These are phyloP conservation scores for Caenorhabditis sulstoni DNA, from an alignment of 2,888 invertebrate species.

Conservation along the genomic window DNA sequence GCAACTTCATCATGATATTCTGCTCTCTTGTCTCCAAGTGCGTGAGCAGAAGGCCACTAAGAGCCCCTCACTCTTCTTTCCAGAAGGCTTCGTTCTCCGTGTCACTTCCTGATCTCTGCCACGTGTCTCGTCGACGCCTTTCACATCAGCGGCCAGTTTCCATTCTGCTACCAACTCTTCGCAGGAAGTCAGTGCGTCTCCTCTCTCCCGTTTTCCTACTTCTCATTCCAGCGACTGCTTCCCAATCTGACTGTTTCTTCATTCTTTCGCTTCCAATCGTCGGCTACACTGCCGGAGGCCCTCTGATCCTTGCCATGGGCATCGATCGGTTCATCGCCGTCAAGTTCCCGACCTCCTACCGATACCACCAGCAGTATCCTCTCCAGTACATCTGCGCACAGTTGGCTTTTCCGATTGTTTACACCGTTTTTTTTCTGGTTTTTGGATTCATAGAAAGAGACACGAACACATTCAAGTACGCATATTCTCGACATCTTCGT, in stretches of 20 bases:
- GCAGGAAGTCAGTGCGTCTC: slow-evolving; percentile 21
- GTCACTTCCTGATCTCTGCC: slow-evolving; percentile 19
- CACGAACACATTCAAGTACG: slow-evolving; percentile 5
- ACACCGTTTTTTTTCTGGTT: slow-evolving; percentile 28
- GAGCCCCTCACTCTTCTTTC: slow-evolving; percentile 14
- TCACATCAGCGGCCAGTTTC: slow-evolving; percentile 61
- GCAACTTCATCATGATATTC: slow-evolving; percentile 23
- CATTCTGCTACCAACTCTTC: slow-evolving; percentile 54
- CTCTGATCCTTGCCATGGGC: slow-evolving; percentile 61
- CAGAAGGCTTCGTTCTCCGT: slow-evolving; percentile 41
- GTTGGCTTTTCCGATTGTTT: slow-evolving; percentile 49
- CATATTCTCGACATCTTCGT: too few relatives aligned
- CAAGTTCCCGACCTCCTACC: slow-evolving; percentile 57
- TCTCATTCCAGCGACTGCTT: slow-evolving; percentile 39
- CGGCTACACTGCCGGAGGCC: slow-evolving; percentile 53
- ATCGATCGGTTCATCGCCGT: slow-evolving; percentile 63
- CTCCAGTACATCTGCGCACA: slow-evolving; percentile 36
- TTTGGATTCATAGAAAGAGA: slow-evolving; percentile 43
- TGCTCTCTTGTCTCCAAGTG: slow-evolving; percentile 31
- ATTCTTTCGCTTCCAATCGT: slow-evolving; percentile 54
- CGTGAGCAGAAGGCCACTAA: background rate
- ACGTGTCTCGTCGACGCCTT: slow-evolving; percentile 39
- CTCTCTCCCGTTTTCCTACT: slow-evolving; percentile 10
- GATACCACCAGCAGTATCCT: slow-evolving; percentile 52
- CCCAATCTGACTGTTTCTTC: slow-evolving; percentile 56